These are phyloP conservation scores for Chironomus riparius DNA, from an alignment of 2,888 invertebrate genomes.

Conservation along the genomic window DNA sequence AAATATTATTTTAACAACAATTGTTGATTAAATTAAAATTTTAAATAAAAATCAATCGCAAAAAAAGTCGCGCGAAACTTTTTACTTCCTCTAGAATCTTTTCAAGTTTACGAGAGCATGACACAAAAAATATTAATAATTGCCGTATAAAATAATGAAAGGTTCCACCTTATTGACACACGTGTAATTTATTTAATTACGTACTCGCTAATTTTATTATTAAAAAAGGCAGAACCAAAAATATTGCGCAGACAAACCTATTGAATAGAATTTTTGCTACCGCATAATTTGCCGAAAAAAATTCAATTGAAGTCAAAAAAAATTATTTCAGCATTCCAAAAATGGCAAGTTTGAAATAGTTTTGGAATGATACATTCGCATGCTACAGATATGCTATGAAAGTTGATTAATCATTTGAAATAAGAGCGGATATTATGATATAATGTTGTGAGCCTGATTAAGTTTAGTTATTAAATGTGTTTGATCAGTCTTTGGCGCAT, in stretches of 20 bases:
- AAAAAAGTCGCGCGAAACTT: no score
- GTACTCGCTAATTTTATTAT: neutral
- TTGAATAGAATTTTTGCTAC: neutral
- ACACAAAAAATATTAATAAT: no score
- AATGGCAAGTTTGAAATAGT: neutral
- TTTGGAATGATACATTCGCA: neutral
- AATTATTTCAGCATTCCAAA: neutral
- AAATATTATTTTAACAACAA: no score
- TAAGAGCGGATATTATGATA: slow-evolving; percentile 1
- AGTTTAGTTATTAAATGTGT: no score
- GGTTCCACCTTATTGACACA: no score
- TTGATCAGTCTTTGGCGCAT: no score
- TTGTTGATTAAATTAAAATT: no score
- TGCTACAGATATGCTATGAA: neutral
- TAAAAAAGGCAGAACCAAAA: neutral
- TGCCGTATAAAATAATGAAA: no score
- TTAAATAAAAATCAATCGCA: no score
- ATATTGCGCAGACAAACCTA: neutral
- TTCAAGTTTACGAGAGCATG: no score
- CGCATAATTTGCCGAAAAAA: neutral
- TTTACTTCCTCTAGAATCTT: no score
- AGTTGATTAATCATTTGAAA: slow-evolving; percentile 7
- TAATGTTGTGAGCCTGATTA: neutral
- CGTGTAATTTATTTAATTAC: no score
- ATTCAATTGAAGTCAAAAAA: neutral